Base-by-base conservation (phyloP, 2,113 vertebrate genomes). In the Bostrychus sinensis region DNA sequence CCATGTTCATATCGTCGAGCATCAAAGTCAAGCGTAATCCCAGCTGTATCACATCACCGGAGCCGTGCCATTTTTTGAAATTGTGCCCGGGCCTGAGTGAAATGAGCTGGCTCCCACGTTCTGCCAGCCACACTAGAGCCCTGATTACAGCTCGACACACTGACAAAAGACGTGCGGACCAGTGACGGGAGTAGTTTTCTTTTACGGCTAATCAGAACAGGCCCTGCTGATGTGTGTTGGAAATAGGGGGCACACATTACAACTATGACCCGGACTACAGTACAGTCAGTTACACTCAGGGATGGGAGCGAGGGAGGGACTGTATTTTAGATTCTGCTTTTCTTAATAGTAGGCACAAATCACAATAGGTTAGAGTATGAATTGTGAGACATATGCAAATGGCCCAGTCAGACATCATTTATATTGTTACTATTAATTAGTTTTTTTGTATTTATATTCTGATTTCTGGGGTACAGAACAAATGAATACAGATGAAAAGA, bases 1-100 rank as follows among this genome's bases (percentile, higher is more conserved):
- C 59, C 59, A 34, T n/a, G 59, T 48, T 62, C 59, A 22, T 48
- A 62, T 48, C 30, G 43, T 45, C 14, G 42, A 48, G 43, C 20
- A 62, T 48, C 59, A 62, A 48, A 48, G 59, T 48, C 58, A 45
- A 32, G 17, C 13, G 8, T 48, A 23, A 16, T 36, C 42, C 43
- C 59, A 62, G 42, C 17, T 36, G 59, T 37, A 62, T 48, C 59
- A 48, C 59, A 48, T 32, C 30, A 48, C 30, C n/a, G 6, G 36
- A 23, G 20, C 34, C 8, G 36, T 22, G n/a, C n/a, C n/a, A 11
- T 20, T 45, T 9, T 51, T 25, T 45, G 17, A 46, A 46, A 61
- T 36, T 46, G 19, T 20, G 14, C 19, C 41, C 30, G 10, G 43
- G 17, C 42, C 7, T 36, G 41, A 60, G 17, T 45, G 26, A 60